Evolutionary conservation across 2,888 invertebrate species (phyloP), one percentile per base, ranked within the genome.

Genomic region (Oscheius sp.): DNA sequence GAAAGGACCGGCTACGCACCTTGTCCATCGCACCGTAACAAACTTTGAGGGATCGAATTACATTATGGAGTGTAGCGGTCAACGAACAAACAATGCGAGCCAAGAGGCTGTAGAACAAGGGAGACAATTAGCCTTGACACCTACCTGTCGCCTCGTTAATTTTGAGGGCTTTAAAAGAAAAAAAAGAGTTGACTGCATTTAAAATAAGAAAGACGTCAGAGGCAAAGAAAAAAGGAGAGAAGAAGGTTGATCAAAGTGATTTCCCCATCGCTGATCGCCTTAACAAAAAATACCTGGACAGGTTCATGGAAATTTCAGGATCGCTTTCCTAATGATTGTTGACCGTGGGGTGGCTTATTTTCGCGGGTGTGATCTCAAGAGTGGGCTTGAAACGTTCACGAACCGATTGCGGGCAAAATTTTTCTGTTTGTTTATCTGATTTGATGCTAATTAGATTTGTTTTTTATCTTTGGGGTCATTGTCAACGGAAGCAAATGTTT

Each of bases 381-480:
- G 66, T 52, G 66, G 66, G 66, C 66, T 66, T 52, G 66, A 66
- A 66, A 66, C 66, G 66, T 66, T 66, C 66, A 66, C 66, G 66
- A 66, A 52, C 52, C 52, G 52, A 49, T 23, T 43, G 63, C 46
- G 23, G 45, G 6, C n/a, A 29, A 25, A 29, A n/a, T 16, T 49
- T 21, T 18, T 29, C 21, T 66, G 29, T 66, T 66, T 66, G 52
- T 21, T 13, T 23, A 21, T 61, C 45, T 61, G 41, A 61, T 45
- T 58, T 58, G 58, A 25, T 58, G 25, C 61, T 61, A 35, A 61
- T 61, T 61, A 61, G 61, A 61, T n/a, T 61, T 61, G n/a, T 18
- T 35, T 35, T 35, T 35, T 35, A 6, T 35, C 35, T 18, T 21
- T 53, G 9, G 2, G 25, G 21, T 49, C 49, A 49, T 49, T 49